phyloP scores from a whole-genome alignment of 2,888 invertebrate genomes.

The Tupiocoris notatus region DNA sequence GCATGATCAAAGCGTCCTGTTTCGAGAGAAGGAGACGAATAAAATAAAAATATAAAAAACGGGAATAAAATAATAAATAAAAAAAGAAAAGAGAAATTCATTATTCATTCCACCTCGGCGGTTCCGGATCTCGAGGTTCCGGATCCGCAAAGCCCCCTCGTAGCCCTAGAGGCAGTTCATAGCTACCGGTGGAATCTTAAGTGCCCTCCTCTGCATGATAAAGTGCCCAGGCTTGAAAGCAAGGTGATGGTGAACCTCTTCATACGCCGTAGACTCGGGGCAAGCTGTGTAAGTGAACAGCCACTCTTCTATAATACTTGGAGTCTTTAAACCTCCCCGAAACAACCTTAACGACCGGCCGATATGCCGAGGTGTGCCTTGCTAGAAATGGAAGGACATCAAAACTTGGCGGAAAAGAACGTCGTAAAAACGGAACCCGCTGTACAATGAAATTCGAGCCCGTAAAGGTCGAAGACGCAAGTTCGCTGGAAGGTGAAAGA shows the following conservation, averaged over 20 bases:
- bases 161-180: not conserved
- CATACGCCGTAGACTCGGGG: conserved; percentile 4
- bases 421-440: conserved; percentile 23
- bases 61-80: no score
- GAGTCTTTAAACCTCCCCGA: not conserved
- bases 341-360: not conserved
- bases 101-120: conserved; percentile 36
- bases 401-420: not conserved
- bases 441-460: conserved; percentile 11
- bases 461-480: not conserved
- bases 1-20: conserved; percentile 25
- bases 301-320: not conserved
- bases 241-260: not conserved
- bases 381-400: not conserved
- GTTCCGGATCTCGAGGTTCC: conserved; percentile 24
- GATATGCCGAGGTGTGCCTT: not conserved
- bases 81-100: conserved; percentile 26
- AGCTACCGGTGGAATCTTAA: conserved; percentile 25
- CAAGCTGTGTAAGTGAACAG: not conserved
- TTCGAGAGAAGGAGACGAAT: not conserved
- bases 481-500: conserved; percentile 6
- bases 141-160: conserved; percentile 24
- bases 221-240: conserved; percentile 10
- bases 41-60: not conserved
- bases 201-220: conserved; percentile 40